Percentiles rank a stretch among this genome's conserved stretches.
phyloP scores from a whole-genome alignment of 2,888 invertebrate species.

The Aphidoletes aphidimyza region DNA sequence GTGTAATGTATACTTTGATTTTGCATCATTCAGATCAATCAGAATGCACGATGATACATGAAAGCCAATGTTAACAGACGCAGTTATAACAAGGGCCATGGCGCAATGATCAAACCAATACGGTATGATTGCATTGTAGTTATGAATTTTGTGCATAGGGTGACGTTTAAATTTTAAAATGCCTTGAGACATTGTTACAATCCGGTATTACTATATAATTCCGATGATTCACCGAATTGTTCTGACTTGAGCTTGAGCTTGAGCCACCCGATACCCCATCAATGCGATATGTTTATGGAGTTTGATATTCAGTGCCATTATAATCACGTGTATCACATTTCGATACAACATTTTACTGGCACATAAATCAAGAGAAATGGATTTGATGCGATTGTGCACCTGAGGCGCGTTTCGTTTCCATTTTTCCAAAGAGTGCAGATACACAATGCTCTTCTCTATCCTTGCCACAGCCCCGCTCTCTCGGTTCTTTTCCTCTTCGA shows the following conservation, averaged over 20 bases:
- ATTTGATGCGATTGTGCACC: conserved; percentile 41
- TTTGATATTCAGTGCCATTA: not conserved
- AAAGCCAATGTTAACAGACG: no score
- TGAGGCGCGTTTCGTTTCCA: not conserved
- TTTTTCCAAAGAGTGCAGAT: conserved; percentile 11
- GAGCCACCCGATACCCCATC: no score
- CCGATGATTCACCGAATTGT: no score
- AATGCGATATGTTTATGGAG: no score
- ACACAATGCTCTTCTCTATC: not conserved
- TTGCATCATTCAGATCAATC: not conserved
- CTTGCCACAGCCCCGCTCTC: not conserved
- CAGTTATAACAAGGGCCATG: not conserved
- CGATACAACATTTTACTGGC: not conserved
- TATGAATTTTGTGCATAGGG: not conserved
- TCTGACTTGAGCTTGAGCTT: no score
- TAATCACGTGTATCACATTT: not conserved
- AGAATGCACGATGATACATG: not conserved
- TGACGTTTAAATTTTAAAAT: no score
- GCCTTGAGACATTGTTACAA: no score
- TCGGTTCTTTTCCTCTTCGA: not conserved
- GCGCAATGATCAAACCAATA: not conserved
- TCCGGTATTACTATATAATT: no score
- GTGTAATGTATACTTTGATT: not conserved
- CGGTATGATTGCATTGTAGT: not conserved
- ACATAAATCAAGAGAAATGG: conserved; percentile 14